A percentile compares a stretch with the other conserved stretches of the same genome.
phyloP scores from a whole-genome alignment of 1,140 invertebrate species.

The Physella acuta region DNA sequence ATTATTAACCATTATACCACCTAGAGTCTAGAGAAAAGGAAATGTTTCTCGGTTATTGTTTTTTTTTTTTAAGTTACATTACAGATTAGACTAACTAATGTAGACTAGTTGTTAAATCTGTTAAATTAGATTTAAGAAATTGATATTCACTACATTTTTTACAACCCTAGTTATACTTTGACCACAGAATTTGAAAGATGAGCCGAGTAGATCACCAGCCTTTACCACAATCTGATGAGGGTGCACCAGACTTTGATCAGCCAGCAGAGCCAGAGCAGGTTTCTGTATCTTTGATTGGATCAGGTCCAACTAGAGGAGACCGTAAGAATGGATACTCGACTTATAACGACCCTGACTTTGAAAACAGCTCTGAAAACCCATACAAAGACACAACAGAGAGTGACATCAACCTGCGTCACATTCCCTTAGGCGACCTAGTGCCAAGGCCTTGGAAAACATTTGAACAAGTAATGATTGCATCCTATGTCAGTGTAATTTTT shows the following conservation, averaged over 20 bases:
- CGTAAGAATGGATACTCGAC: conserved; percentile 30
- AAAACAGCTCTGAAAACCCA: conserved; percentile 43
- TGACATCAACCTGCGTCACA: conserved; percentile 40
- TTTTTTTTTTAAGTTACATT: too few species aligned
- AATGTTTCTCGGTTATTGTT: too few species aligned
- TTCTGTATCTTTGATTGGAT: conserved; percentile 31
- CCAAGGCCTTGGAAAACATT: conserved; percentile 49
- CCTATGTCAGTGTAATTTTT: conserved; percentile 42
- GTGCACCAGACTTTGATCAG: conserved; percentile 11
- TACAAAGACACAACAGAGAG: conserved; percentile 52
- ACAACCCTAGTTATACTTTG: not conserved
- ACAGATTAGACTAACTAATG: too few species aligned
- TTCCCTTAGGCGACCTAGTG: conserved; percentile 45
- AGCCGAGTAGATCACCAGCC: conserved; percentile 19
- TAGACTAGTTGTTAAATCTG: too few species aligned
- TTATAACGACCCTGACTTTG: conserved; percentile 42
- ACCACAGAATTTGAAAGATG: too few species aligned
- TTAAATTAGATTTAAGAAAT: too few species aligned
- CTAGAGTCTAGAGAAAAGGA: too few species aligned
- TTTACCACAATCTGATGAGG: conserved; percentile 20
- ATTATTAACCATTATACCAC: too few species aligned
- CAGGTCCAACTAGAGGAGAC: conserved; percentile 8
- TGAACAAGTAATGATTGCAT: conserved; percentile 45
- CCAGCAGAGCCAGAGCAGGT: conserved; percentile 10
- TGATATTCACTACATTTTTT: not conserved